These are phyloP conservation scores for Etheostoma nigrum DNA, from an alignment of 2,797 vertebrate species.

Conservation along the genomic window DNA sequence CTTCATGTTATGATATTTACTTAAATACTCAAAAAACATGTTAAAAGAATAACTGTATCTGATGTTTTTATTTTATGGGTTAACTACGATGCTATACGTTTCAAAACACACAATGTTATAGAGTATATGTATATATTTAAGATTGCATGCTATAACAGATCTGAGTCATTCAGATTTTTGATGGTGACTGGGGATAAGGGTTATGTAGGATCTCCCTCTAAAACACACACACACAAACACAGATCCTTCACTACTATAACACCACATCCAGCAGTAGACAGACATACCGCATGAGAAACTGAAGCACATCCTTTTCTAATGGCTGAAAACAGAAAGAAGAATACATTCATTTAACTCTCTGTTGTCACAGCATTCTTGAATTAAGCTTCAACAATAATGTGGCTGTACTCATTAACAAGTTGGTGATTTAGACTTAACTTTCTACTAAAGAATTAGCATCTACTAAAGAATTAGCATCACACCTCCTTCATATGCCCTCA, in stretches of 20 bases:
- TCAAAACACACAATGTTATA: too few relatives aligned
- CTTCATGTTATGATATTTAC: too few relatives aligned
- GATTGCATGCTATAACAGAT: too few relatives aligned
- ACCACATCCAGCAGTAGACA: conserved; percentile 29
- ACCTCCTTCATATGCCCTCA: conserved; percentile 24
- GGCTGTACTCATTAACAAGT: conserved; percentile 7
- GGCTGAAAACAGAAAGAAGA: conserved; percentile 69
- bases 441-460: conserved; percentile 2
- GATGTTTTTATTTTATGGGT: background rate
- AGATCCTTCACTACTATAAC: conserved; percentile 22
- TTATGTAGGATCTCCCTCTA: background rate
- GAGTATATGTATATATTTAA: too few relatives aligned
- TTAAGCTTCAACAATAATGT: background rate
- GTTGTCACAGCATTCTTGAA: background rate
- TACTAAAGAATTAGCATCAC: conserved; percentile 30
- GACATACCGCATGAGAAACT: conserved; percentile 65
- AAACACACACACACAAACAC: conserved; percentile 25
- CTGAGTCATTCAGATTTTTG: background rate
- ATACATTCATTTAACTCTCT: conserved; percentile 23
- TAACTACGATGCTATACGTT: background rate
- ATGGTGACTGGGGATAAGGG: background rate
- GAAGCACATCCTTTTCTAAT: conserved; percentile 64
- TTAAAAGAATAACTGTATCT: background rate
- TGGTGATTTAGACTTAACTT: conserved; percentile 38
- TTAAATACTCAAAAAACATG: background rate